phyloP scores from a whole-genome alignment of 2,888 invertebrate species.

The Trilocha varians region DNA sequence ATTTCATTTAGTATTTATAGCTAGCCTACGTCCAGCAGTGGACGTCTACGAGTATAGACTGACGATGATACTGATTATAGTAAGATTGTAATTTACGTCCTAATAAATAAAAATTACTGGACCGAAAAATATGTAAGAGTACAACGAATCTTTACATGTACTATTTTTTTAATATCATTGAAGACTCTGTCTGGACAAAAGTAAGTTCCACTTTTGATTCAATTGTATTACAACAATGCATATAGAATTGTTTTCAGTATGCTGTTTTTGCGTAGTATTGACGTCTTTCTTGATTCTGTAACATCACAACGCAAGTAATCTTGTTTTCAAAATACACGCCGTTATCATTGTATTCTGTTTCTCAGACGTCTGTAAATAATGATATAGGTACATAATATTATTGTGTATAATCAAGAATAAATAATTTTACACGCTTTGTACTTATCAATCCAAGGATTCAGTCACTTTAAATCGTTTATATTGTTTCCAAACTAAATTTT shows the following conservation, averaged over 20 bases:
- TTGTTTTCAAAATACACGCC: slow-evolving; percentile 3
- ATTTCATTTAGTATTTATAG: too few relatives aligned
- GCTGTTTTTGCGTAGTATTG: background rate
- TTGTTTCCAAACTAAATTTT: too few relatives aligned
- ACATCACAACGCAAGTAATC: background rate
- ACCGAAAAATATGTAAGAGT: too few relatives aligned
- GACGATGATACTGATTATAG: too few relatives aligned
- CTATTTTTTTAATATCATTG: too few relatives aligned
- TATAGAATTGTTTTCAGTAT: background rate
- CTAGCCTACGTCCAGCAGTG: too few relatives aligned
- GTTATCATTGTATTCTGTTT: background rate
- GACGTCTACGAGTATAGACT: too few relatives aligned
- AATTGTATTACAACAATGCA: background rate
- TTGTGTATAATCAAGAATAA: background rate
- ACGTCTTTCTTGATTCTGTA: background rate
- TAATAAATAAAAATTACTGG: too few relatives aligned
- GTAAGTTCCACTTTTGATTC: too few relatives aligned
- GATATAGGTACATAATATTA: background rate
- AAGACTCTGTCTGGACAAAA: too few relatives aligned
- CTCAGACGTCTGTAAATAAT: background rate
- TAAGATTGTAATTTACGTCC: too few relatives aligned
- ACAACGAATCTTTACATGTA: too few relatives aligned
- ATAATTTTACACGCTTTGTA: slow-evolving; percentile 11
- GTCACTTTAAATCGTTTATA: slow-evolving; percentile 16
- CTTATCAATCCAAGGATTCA: slow-evolving; percentile 22